phyloP scores from a whole-genome alignment of 2,888 invertebrate species.

The Pycnomerus fuliginosus region DNA sequence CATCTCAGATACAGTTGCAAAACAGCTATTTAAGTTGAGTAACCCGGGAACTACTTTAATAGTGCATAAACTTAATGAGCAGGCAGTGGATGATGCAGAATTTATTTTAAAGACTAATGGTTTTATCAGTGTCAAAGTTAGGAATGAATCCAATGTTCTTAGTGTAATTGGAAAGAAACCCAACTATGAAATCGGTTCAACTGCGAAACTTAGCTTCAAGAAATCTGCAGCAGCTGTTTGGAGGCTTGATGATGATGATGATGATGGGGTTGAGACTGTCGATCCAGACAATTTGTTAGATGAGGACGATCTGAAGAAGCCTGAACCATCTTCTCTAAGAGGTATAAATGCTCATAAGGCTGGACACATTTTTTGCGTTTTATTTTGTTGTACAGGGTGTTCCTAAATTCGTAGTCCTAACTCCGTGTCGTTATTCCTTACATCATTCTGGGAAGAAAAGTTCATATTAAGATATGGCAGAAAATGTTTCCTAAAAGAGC shows the following conservation, averaged over 20 bases:
- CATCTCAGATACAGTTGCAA: too few species aligned
- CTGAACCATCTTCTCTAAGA: conserved; percentile 78
- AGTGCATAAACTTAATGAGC: conserved; percentile 21
- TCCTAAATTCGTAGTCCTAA: too few species aligned
- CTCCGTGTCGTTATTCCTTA: too few species aligned
- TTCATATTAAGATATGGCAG: too few species aligned
- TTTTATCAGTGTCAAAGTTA: conserved; percentile 40
- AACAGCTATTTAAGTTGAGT: conserved; percentile 19
- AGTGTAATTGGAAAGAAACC: conserved; percentile 61
- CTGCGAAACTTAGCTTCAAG: conserved; percentile 55
- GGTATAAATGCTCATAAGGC: too few species aligned
- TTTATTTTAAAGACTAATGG: conserved; percentile 45
- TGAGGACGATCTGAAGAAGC: conserved; percentile 86
- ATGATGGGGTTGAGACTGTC: conserved; percentile 72
- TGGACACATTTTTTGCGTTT: conserved; percentile 2
- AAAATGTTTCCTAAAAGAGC: too few species aligned
- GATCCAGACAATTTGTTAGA: conserved; percentile 87
- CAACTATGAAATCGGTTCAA: conserved; percentile 70
- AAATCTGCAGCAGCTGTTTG: conserved; percentile 61
- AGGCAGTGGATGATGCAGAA: conserved; percentile 32
- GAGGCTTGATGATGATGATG: conserved; percentile 74
- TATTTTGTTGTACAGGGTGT: too few species aligned
- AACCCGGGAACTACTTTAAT: conserved; percentile 40
- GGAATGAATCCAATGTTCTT: conserved; percentile 15
- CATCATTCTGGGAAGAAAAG: too few species aligned